These are phyloP conservation scores for Eublepharis macularius DNA, from an alignment of 2,113 vertebrate species.

Conservation along the genomic window DNA sequence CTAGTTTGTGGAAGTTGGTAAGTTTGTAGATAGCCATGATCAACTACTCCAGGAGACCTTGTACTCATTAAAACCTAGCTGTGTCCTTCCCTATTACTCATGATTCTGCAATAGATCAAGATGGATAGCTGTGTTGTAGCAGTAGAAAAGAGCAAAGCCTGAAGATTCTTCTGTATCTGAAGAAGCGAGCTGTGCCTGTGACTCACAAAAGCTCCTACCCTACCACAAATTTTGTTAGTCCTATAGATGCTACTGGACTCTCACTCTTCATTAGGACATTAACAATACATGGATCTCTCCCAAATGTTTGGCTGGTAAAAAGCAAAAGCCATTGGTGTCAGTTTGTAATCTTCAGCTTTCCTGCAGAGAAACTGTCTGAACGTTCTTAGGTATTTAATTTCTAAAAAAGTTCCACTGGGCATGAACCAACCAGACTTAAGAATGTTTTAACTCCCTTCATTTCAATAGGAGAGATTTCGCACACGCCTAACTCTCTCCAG, in stretches of 20 bases:
- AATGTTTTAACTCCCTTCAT: not conserved
- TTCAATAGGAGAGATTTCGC: not conserved
- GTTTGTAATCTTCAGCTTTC: constrained; percentile 22
- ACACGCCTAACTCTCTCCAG: too few relatives aligned
- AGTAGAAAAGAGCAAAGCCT: too few relatives aligned
- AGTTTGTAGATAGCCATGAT: not conserved
- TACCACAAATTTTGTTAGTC: too few relatives aligned
- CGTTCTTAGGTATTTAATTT: constrained; percentile 42
- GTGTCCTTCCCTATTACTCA: too few relatives aligned
- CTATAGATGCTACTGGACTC: too few relatives aligned
- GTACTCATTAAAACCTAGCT: constrained; percentile 29
- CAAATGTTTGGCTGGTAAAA: constrained; percentile 58
- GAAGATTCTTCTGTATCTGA: too few relatives aligned
- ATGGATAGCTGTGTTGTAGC: too few relatives aligned
- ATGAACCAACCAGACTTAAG: not conserved
- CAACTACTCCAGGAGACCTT: not conserved
- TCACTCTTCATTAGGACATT: constrained; percentile 69
- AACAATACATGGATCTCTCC: constrained; percentile 48
- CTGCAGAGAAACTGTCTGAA: constrained; percentile 48
- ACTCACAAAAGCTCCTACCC: too few relatives aligned
- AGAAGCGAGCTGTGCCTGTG: too few relatives aligned
- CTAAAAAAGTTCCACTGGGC: constrained; percentile 1
- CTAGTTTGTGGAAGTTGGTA: not conserved
- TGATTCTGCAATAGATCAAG: too few relatives aligned
- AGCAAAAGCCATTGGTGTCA: constrained; percentile 43